Conservation (phyloP, 2,797 vertebrate species). For the Eulemur albifrons region DNA sequence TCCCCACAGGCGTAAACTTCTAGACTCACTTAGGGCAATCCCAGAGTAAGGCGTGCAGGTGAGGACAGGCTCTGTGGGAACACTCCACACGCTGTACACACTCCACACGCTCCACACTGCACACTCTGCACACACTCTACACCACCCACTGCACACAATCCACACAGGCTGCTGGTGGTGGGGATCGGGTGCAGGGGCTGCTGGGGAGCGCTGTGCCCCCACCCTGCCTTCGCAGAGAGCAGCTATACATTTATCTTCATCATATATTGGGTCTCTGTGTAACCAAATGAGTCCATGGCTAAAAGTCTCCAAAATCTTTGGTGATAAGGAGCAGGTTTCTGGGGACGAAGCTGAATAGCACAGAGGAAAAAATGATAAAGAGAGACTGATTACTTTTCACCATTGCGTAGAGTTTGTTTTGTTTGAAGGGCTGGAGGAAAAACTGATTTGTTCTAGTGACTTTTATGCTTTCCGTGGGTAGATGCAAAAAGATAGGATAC, state of each 20-base stretch:
- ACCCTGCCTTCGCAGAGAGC: not conserved
- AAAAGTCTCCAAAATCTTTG: not conserved
- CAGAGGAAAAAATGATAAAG: not conserved
- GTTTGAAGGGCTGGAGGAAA: not conserved
- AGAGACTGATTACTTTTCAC: not conserved
- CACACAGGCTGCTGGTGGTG: rapidly evolving
- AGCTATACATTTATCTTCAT: not conserved
- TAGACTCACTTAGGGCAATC: not conserved
- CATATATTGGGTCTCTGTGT: not conserved
- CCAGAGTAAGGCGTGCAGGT: rapidly evolving
- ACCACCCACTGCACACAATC: too few species aligned
- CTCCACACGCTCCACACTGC: too few species aligned
- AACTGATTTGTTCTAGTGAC: not conserved
- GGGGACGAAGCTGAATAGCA: not conserved
- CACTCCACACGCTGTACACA: too few species aligned
- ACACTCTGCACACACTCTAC: too few species aligned
- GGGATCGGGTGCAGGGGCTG: not conserved
- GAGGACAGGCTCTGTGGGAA: not conserved
- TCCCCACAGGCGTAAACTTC: not conserved
- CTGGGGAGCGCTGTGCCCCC: not conserved
- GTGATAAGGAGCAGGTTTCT: not conserved
- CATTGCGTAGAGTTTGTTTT: not conserved
- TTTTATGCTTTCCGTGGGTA: not conserved
- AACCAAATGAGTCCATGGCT: not conserved
- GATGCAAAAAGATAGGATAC: not conserved